Evolutionary conservation across 2,797 vertebrate genomes (phyloP), one percentile per base, ranked within the genome.

Genomic region (Tokudaia tokunoshimensis): DNA sequence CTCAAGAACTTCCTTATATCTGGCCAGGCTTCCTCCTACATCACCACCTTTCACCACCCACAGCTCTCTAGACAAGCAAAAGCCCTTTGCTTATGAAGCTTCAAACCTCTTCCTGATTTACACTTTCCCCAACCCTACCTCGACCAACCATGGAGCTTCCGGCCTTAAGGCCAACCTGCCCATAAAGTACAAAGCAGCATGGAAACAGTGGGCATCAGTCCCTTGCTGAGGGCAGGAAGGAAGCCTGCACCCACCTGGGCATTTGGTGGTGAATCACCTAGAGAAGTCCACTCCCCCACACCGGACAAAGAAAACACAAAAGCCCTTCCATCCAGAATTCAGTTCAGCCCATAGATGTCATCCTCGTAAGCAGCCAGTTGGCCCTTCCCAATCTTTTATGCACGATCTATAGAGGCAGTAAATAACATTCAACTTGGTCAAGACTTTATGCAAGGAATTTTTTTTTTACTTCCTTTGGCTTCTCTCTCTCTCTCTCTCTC

Each of bases 191-290:
- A 89, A 70, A 92, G 75, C 34, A 37, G 8, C 57, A 63, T 6
- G 4, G 83, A 78, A 67, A 87, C 15, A 22, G 87, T 87, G 76
- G 92, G 70, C 11, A 19, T n/a, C 70, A 19, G 24, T 74, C 47
- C 74, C 88, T 78, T 24, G 19, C 7, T 22, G 78, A 26, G 61
- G 24, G 70, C 95, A 97, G 97, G 97, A 97, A 97, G 97, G 96
- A 97, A 98, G 91, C n/a, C 78, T 89, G 92, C 83, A 95, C 97
- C 97, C 95, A 97, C 97, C 83, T 95, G 83, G 83, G 92, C 15
- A 8, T 80, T 86, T 78, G 95, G 70, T 93, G 91, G 92, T 95
- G 94, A 97, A 81, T 97, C 72, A 92, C 82, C 63, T 83, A 90
- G 89, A 79, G 22, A 93, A 80, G 50, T 96, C 94, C 41, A 97